Evolutionary conservation across 2,113 vertebrate genomes (phyloP), one percentile per base, ranked within the genome.

Genomic region (Gobiocypris rarus): DNA sequence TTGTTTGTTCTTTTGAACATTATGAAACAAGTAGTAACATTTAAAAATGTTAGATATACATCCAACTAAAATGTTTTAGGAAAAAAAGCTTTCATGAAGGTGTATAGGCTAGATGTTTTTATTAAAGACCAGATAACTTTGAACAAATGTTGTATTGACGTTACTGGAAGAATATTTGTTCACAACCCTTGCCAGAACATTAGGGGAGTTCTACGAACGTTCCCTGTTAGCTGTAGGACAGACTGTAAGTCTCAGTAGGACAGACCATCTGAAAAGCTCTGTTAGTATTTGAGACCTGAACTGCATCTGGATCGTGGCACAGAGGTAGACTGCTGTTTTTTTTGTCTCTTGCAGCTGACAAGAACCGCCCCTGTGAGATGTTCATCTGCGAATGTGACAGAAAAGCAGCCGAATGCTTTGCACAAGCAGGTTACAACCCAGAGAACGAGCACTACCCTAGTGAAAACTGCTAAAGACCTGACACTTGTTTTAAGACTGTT

Each of bases 351-450:
- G 11, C 85, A 97, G 96, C 34, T 11, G 2, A 81, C 1, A 95
- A 95, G 81, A 0, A 84, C 41, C 19, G 63, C 0, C 63, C 48
- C 0, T 97, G 96, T 11, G 75, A 93, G 50, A 52, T 5, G 41
- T 95, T 96, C 86, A 81, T 96, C 90, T 97, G 96, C 58, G 90
- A 96, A 65, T 97, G 96, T 2, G 96, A 96, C 93, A 93, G 93
- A 2, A 0, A 28, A 0, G 95, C 95, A 0, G 94, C 95, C 87
- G 88, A 84, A 15, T 96, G 95, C 88, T 96, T 97, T 34, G 78
- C 95, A 48, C 48, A 73, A 22, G 89, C 84, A 0, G 87, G 87
- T 0, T 96, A 96, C 84, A 87, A 91, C 24, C 0, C 75, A 24
- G 0, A 70, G 0, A 0, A 96, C 85, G 74, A 17, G 8, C 0